Evolutionary conservation across 2,888 invertebrate genomes (phyloP).

Genomic region (Thyatira batis): DNA sequence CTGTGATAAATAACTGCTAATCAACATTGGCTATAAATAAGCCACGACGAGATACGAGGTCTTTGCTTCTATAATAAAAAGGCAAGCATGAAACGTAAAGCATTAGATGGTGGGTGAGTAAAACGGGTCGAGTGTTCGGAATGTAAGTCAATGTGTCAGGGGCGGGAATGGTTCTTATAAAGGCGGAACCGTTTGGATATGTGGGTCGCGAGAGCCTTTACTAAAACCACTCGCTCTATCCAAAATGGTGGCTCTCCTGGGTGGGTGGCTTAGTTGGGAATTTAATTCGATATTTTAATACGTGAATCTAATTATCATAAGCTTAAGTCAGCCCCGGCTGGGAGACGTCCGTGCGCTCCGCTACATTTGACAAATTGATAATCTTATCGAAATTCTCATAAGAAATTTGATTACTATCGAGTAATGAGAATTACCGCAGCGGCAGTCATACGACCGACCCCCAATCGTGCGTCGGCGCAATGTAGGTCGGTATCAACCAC

Average conservation of each 20-base stretch:
- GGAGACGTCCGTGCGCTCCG: no score
- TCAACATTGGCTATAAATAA: not conserved
- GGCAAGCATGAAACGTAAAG: slow-evolving; percentile 28
- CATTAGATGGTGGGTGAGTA: slow-evolving; percentile 27
- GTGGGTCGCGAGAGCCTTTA: slow-evolving; percentile 43
- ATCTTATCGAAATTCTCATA: no score
- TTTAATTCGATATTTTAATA: no score
- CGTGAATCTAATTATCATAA: no score
- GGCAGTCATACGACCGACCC: no score
- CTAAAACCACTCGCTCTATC: not conserved
- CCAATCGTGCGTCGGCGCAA: no score
- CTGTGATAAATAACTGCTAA: not conserved
- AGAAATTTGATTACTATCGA: no score
- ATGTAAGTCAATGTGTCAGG: slow-evolving; percentile 64
- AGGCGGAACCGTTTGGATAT: slow-evolving; percentile 36
- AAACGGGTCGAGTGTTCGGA: slow-evolving; percentile 42
- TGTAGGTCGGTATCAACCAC: no score
- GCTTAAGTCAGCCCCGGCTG: no score
- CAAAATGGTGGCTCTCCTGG: not conserved
- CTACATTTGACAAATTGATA: no score
- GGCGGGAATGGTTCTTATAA: slow-evolving; percentile 39
- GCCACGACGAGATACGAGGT: not conserved
- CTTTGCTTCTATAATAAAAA: slow-evolving; percentile 6
- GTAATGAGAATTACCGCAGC: no score
- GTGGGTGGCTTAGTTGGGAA: no score